Percentiles rank a stretch among this genome's conserved stretches.
Evolutionary conservation across 2,113 vertebrate species (phyloP).

Genomic region (Casuarius casuarius): DNA sequence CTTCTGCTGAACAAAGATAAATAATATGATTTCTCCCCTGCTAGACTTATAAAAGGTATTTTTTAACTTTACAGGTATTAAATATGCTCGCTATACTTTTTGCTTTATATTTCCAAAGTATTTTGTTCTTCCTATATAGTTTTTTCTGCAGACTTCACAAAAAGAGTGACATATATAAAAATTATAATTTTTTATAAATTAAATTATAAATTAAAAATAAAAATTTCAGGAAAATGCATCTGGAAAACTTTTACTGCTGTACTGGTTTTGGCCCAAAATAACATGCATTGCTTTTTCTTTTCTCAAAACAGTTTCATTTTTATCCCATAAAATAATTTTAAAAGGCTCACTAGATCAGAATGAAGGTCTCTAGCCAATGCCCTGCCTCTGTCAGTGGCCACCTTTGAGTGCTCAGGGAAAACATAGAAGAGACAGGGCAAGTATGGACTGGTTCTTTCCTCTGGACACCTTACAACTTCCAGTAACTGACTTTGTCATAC

Average conservation of each 20-base stretch:
- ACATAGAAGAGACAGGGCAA: not conserved
- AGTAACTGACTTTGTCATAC: not conserved
- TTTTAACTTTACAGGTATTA: not conserved
- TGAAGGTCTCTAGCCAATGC: not conserved
- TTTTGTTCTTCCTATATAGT: not conserved
- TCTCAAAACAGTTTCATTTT: not conserved
- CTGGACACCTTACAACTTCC: not conserved
- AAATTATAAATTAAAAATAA: no score
- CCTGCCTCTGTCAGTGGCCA: not conserved
- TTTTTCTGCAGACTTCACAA: not conserved
- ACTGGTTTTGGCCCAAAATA: not conserved
- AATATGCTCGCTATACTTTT: not conserved
- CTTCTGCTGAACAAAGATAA: not conserved
- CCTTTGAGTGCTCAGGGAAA: not conserved
- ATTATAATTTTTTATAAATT: no score
- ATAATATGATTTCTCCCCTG: not conserved
- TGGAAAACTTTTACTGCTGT: not conserved
- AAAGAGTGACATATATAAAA: not conserved
- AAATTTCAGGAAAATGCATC: not conserved
- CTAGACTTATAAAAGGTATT: not conserved
- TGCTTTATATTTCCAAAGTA: fast-evolving
- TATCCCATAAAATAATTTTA: not conserved
- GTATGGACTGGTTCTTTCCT: not conserved
- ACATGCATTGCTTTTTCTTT: not conserved
- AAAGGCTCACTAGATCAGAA: not conserved